These are phyloP conservation scores for Brachyrhaphis roseni DNA, from an alignment of 2,797 vertebrate genomes.

Conservation along the genomic window DNA sequence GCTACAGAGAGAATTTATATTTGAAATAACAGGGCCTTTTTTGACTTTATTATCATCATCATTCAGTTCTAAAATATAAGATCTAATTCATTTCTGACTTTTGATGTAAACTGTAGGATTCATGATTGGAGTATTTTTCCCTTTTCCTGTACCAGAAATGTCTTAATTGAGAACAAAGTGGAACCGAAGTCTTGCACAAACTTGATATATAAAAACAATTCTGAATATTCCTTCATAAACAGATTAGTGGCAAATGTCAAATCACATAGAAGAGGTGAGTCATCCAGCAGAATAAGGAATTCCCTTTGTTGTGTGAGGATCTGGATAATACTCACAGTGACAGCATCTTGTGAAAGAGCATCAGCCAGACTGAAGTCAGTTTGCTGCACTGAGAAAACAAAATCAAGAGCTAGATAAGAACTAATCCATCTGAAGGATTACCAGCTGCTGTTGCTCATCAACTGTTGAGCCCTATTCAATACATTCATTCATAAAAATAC, in stretches of 20 bases:
- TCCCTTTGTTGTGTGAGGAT: not conserved
- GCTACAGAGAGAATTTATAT: not conserved
- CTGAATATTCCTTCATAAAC: not conserved
- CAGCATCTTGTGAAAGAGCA: not conserved
- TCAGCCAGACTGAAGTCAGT: not conserved
- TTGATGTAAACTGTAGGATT: not conserved
- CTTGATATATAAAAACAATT: not conserved
- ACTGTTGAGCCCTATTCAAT: not conserved
- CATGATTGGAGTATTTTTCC: not conserved
- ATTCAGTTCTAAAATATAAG: not conserved
- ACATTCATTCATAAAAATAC: not conserved
- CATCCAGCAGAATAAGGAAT: not conserved
- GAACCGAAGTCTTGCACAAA: too few relatives aligned
- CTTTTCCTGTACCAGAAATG: not conserved
- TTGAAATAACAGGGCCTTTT: not conserved
- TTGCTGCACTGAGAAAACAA: not conserved
- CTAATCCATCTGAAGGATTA: conserved; percentile 1
- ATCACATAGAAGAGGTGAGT: not conserved
- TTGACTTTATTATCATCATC: not conserved
- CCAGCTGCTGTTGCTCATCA: not conserved
- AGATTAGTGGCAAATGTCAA: not conserved
- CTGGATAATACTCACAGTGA: not conserved
- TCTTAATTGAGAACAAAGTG: not conserved
- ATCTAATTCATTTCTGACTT: not conserved
- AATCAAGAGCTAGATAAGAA: not conserved